A percentile compares a stretch with the other conserved stretches of the same genome.
Evolutionary conservation across 2,113 vertebrate genomes (phyloP).

Genomic region (Mesoclemmys tuberculata): DNA sequence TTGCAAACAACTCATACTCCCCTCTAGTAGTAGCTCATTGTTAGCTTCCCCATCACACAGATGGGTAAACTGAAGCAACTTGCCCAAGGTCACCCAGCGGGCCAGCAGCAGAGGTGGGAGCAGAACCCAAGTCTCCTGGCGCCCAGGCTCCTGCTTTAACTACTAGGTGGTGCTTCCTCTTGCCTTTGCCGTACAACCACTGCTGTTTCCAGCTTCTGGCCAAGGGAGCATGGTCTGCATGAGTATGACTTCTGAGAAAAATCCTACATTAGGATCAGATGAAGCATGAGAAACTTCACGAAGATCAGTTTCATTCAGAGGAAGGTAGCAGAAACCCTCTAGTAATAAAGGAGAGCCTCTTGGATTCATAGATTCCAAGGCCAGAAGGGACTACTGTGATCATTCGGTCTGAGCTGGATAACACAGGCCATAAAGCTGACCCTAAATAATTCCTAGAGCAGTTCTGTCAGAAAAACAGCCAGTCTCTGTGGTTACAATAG

Average conservation of each 20-base stretch:
- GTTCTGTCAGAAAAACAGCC: neutral
- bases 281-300: neutral
- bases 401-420: neutral
- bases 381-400: neutral
- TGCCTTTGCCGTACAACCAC: neutral
- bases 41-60: neutral
- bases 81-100: neutral
- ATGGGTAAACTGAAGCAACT: neutral
- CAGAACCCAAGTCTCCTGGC: neutral
- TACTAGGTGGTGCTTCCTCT: neutral
- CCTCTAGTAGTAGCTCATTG: neutral
- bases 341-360: neutral
- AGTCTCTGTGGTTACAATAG: neutral
- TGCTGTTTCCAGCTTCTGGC: neutral
- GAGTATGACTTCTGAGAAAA: neutral
- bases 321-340: neutral
- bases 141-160: neutral
- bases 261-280: slow-evolving; percentile 10
- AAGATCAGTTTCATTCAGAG: neutral
- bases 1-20: neutral
- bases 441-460: neutral
- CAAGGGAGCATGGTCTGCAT: neutral
- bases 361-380: neutral
- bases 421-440: neutral
- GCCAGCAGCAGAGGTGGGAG: neutral